A percentile compares a stretch with the other conserved stretches of the same genome.
These are phyloP conservation scores for Dicerorhinus sumatrensis DNA, from an alignment of 2,113 vertebrate genomes.

Conservation along the genomic window DNA sequence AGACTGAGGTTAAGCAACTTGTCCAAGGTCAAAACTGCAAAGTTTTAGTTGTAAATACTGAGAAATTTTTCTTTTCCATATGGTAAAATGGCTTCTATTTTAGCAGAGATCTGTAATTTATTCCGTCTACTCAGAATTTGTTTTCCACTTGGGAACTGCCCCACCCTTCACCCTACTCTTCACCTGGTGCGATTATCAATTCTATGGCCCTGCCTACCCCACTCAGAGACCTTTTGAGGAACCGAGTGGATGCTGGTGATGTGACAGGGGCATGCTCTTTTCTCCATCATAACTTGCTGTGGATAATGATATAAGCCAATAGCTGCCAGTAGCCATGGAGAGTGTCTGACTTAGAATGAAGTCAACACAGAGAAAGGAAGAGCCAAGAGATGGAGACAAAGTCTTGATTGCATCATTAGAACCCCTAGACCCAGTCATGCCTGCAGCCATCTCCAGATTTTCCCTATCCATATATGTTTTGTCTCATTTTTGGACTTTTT, in stretches of 20 bases:
- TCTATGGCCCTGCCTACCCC: background rate
- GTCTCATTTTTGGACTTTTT: background rate
- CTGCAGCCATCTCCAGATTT: background rate
- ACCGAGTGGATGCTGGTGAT: background rate
- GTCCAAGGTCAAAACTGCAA: background rate
- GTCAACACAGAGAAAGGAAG: background rate
- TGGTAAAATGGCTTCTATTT: constrained; percentile 7
- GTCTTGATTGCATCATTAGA: background rate
- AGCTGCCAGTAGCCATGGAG: background rate
- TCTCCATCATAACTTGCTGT: background rate
- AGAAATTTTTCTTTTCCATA: background rate
- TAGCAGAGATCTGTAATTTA: constrained; percentile 8
- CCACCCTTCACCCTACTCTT: background rate
- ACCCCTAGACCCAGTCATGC: background rate
- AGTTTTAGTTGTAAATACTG: background rate
- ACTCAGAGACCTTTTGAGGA: background rate
- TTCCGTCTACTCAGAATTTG: background rate
- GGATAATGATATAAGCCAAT: background rate
- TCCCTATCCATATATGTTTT: background rate
- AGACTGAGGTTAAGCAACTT: background rate
- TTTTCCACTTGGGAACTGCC: background rate
- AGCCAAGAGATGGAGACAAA: background rate
- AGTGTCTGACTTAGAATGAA: background rate
- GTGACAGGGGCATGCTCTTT: background rate
- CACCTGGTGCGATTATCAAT: background rate